Conservation (phyloP, 2,797 vertebrate species). For the Muscicapa comitata region DNA sequence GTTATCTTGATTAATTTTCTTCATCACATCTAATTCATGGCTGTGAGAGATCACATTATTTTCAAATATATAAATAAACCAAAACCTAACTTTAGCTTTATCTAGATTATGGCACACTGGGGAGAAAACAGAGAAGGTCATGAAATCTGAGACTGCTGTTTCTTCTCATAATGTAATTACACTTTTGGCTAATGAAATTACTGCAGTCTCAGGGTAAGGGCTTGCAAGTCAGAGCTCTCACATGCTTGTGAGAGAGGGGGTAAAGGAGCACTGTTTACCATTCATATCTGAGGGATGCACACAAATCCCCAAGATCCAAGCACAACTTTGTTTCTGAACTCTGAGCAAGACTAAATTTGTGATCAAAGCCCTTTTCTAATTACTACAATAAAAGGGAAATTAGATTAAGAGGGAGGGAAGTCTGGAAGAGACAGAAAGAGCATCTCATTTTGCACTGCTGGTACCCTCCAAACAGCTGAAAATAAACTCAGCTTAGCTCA, state of each 20-base stretch:
- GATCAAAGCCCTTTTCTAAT: slow-evolving; percentile 42
- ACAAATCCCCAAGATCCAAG: slow-evolving; percentile 3
- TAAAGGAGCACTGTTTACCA: slow-evolving; percentile 25
- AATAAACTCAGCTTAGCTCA: not conserved
- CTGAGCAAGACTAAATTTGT: not conserved
- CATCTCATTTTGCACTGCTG: not conserved
- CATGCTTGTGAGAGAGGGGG: not conserved
- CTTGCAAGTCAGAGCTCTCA: slow-evolving; percentile 19
- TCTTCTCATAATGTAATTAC: slow-evolving; percentile 60
- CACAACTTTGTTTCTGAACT: slow-evolving; percentile 39
- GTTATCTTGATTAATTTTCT: slow-evolving; percentile 14
- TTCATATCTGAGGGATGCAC: not conserved
- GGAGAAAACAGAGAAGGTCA: slow-evolving; percentile 52
- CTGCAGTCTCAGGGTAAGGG: slow-evolving; percentile 25
- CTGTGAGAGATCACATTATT: not conserved
- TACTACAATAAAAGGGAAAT: slow-evolving; percentile 46
- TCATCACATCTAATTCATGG: not conserved
- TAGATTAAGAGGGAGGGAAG: not conserved
- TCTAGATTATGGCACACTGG: slow-evolving; percentile 40
- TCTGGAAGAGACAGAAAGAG: not conserved
- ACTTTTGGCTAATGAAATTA: slow-evolving; percentile 55
- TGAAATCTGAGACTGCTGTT: slow-evolving; percentile 20
- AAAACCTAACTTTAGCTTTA: slow-evolving; percentile 32
- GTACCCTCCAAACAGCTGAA: not conserved
- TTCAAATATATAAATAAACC: slow-evolving; percentile 37